Evolutionary conservation across 2,113 vertebrate species (phyloP), one percentile per base, ranked within the genome.

Genomic region (Acanthisitta chloris): DNA sequence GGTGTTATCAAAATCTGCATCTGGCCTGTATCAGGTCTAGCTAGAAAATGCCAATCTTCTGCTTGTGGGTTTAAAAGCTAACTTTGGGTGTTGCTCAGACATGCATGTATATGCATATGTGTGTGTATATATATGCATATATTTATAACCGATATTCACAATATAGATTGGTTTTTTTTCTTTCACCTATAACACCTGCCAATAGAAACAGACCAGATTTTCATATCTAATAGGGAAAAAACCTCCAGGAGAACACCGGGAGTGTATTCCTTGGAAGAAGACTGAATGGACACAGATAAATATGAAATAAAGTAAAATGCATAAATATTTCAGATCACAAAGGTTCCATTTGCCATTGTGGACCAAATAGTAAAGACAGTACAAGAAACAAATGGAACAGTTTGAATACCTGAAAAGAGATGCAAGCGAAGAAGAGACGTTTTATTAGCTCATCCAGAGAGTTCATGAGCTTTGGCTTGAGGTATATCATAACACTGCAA

Each of bases 101-200:
- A 45, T 3, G 14, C 2, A 11, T 13, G 8, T 7, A 6, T 23
- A 3, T n/a, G 3, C 33, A 5, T 21, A 4, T 17, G 9, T 11
- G 4, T 33, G 4, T 17, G 3, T 16, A 5, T 5, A 24, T 2
- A 19, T 7, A 69, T 1, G 3, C 1, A 34, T 7, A 12, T 57
- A 31, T 69, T 45, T 36, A 20, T 21, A n/a, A 58, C 9, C 10
- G 87, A 1, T 58, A 52, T 26, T 69, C 42, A 66, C 4, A 58
- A 19, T 38, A 10, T 20, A 77, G 73, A 10, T 20, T 72, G 73
- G 16, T 5, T 3, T 11, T 26, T 14, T 2, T 40, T 45, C 74
- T 70, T 90, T 57, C 26, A 71, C 31, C 7, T 14, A 4, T 38
- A 28, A 45, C 8, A 28, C 8, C 17, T 57, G 3, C 7, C 28